Percentiles rank a stretch among this genome's conserved stretches.
Conservation (phyloP, 2,888 invertebrate species). For the Lordiphosa andalusiaca region DNA sequence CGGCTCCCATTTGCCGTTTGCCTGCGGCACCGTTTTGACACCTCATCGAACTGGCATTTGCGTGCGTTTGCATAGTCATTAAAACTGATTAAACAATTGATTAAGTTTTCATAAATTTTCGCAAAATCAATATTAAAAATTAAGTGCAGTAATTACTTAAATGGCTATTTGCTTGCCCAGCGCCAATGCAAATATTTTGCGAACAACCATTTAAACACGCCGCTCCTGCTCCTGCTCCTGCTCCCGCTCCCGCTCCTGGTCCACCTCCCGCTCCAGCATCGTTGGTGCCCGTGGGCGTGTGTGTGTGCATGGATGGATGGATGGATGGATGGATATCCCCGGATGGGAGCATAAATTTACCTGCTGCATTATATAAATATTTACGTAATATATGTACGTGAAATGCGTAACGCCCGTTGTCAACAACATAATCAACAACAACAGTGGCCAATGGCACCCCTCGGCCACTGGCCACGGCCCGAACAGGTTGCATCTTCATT, state of each 20-base stretch:
- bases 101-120: constrained; percentile 72
- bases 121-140: constrained; percentile 74
- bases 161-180: constrained; percentile 64
- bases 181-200: constrained; percentile 70
- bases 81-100: constrained; percentile 66
- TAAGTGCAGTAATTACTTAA: constrained; percentile 73
- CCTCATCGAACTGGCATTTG: neutral
- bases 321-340: constrained; percentile 12
- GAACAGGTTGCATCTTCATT: constrained; percentile 27
- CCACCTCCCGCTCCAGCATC: neutral
- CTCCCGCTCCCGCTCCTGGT: neutral
- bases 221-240: neutral
- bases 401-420: constrained; percentile 78
- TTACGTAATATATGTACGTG: constrained; percentile 61
- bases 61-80: constrained; percentile 26
- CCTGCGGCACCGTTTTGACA: constrained; percentile 3
- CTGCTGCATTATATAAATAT: constrained; percentile 77
- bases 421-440: constrained; percentile 77
- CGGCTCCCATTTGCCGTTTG: neutral
- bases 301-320: constrained; percentile 1
- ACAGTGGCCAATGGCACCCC: constrained; percentile 24
- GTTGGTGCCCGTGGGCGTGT: neutral
- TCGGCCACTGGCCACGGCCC: constrained; percentile 26
- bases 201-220: constrained; percentile 61
- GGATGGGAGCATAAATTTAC: constrained; percentile 45